Evolutionary conservation across 2,113 vertebrate species (phyloP).

Genomic region (Dromas ardeola): DNA sequence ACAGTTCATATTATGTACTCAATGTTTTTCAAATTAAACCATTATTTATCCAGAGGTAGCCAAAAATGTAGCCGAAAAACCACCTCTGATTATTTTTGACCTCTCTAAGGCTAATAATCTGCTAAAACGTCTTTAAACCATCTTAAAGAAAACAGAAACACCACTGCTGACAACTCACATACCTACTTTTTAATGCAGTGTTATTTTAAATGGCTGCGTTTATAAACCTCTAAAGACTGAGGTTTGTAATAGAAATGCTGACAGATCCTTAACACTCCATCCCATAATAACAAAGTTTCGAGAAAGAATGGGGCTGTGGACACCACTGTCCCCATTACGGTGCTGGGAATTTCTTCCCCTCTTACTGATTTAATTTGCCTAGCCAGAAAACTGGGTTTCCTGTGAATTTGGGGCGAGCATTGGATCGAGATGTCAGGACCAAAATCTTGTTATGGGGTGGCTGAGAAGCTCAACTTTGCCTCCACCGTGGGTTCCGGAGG

Average conservation of each 20-base stretch:
- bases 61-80: constrained; percentile 49
- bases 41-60: constrained; percentile 50
- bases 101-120: constrained; percentile 69
- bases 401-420: not conserved
- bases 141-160: constrained; percentile 71
- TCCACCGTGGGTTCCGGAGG: not conserved
- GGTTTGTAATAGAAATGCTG: constrained; percentile 71
- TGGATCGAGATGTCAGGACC: not conserved
- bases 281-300: constrained; percentile 59
- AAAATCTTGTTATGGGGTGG: not conserved
- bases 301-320: constrained; percentile 31
- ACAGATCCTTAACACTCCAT: constrained; percentile 70
- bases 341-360: not conserved
- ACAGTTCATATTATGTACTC: constrained; percentile 8
- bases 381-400: not conserved
- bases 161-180: constrained; percentile 72
- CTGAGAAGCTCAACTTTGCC: not conserved
- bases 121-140: constrained; percentile 65
- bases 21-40: constrained; percentile 48
- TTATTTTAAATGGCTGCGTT: constrained; percentile 71
- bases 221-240: constrained; percentile 70
- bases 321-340: not conserved
- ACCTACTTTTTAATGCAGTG: constrained; percentile 67
- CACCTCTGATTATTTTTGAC: constrained; percentile 66
- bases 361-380: not conserved